Percentiles rank a stretch among this genome's conserved stretches.
Conservation (phyloP, 1,140 invertebrate genomes). For the Microplitis demolitor region DNA sequence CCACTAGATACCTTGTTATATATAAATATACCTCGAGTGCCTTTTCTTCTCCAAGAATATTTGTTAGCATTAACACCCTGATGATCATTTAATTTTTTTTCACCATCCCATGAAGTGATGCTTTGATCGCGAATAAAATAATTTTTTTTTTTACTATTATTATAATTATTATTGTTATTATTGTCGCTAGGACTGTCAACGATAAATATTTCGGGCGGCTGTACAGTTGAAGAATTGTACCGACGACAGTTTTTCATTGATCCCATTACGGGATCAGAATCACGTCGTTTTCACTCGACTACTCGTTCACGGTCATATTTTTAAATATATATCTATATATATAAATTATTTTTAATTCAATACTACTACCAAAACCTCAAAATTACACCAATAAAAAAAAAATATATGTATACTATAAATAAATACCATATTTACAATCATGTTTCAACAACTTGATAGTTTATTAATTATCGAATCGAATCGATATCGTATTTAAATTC, state of each 20-base stretch:
- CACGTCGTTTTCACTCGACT: background rate
- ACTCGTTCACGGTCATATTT: background rate
- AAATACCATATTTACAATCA: too few species aligned
- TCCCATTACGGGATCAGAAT: background rate
- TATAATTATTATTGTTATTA: conserved; percentile 24
- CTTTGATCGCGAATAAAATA: background rate
- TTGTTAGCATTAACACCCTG: background rate
- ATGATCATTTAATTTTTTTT: background rate
- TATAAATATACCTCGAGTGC: background rate
- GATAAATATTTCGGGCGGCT: conserved; percentile 29
- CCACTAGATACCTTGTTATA: background rate
- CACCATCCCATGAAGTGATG: background rate
- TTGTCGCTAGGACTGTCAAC: conserved; percentile 29
- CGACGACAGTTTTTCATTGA: conserved; percentile 2
- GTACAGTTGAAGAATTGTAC: conserved; percentile 1
- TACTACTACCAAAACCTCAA: too few species aligned
- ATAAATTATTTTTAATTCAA: background rate
- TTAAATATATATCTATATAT: background rate
- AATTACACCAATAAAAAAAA: too few species aligned
- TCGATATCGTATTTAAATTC: background rate
- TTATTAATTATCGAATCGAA: background rate
- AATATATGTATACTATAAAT: too few species aligned
- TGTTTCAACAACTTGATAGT: too few species aligned
- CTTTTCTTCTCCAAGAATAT: background rate
- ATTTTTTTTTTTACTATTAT: conserved; percentile 11